A percentile compares a stretch with the other conserved stretches of the same genome.
Conservation (phyloP, 2,113 vertebrate species). For the Morone chrysops region DNA sequence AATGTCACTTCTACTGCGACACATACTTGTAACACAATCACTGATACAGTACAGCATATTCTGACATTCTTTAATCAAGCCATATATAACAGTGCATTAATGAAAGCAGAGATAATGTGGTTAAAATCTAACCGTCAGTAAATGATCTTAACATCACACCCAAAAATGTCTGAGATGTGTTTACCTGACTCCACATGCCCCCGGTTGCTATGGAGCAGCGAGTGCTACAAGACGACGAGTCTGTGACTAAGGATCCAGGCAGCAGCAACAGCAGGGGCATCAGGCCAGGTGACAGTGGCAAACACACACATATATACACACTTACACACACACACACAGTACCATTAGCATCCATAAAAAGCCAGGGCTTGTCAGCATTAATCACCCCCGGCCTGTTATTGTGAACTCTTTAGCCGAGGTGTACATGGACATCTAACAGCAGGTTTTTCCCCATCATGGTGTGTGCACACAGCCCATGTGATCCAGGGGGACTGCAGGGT, state of each 20-base stretch:
- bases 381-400: constrained; percentile 67
- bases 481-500: background rate
- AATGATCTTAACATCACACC: constrained; percentile 26
- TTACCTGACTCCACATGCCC: constrained; percentile 52
- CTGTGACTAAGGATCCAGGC: constrained; percentile 48
- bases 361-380: constrained; percentile 72
- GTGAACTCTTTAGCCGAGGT: constrained; percentile 44
- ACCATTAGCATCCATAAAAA: constrained; percentile 76
- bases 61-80: background rate
- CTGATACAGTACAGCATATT: background rate
- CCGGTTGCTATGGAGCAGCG: constrained; percentile 66
- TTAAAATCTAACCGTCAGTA: constrained; percentile 52
- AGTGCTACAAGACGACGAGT: constrained; percentile 25
- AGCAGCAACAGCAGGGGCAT: constrained; percentile 49
- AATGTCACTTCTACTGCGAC: background rate
- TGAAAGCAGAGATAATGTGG: constrained; percentile 43
- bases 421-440: constrained; percentile 43
- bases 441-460: constrained; percentile 27
- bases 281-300: constrained; percentile 49
- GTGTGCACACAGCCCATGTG: constrained; percentile 50
- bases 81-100: background rate
- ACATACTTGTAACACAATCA: background rate
- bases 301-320: constrained; percentile 2
- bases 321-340: constrained; percentile 11
- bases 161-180: constrained; percentile 46